Percentiles rank a stretch among this genome's conserved stretches.
phyloP scores from a whole-genome alignment of 2,113 vertebrate genomes.

The Seriola rivoliana region DNA sequence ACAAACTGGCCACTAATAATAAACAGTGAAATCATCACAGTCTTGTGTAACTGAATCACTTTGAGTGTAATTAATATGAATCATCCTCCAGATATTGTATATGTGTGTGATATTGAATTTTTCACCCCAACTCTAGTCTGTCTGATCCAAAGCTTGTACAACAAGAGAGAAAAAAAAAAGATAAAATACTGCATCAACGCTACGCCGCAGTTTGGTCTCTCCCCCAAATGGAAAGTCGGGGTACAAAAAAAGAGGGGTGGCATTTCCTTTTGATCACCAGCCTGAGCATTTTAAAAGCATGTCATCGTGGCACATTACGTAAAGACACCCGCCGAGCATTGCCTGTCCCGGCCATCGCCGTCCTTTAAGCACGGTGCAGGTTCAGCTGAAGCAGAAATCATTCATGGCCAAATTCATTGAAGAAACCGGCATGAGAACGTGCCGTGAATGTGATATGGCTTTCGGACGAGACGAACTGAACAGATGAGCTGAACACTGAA shows the following conservation, averaged over 20 bases:
- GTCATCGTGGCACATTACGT: slow-evolving; percentile 57
- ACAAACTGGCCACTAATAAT: slow-evolving; percentile 66
- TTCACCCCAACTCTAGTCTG: slow-evolving; percentile 51
- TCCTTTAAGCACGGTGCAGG: slow-evolving; percentile 55
- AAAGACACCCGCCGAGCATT: slow-evolving; percentile 57
- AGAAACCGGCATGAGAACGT: slow-evolving; percentile 87
- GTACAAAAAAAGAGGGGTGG: slow-evolving; percentile 39
- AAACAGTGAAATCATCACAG: slow-evolving; percentile 67
- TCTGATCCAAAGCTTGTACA: slow-evolving; percentile 57
- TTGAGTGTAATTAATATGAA: slow-evolving; percentile 58
- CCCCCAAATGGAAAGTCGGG: slow-evolving; percentile 63
- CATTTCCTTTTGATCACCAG: slow-evolving; percentile 46
- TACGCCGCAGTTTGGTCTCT: slow-evolving; percentile 79
- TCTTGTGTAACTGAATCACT: slow-evolving; percentile 52
- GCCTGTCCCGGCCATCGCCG: slow-evolving; percentile 61
- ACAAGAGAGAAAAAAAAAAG: slow-evolving; percentile 33
- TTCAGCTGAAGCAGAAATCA: slow-evolving; percentile 67
- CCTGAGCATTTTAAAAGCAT: slow-evolving; percentile 61
- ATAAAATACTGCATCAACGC: slow-evolving; percentile 81
- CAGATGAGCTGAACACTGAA: slow-evolving; percentile 46
- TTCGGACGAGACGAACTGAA: slow-evolving; percentile 55
- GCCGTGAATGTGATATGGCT: slow-evolving; percentile 81
- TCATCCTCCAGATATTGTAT: slow-evolving; percentile 55
- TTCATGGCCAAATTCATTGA: slow-evolving; percentile 80
- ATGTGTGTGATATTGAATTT: slow-evolving; percentile 43